These are phyloP conservation scores for Lerema accius DNA, from an alignment of 1,140 invertebrate genomes.

Conservation along the genomic window DNA sequence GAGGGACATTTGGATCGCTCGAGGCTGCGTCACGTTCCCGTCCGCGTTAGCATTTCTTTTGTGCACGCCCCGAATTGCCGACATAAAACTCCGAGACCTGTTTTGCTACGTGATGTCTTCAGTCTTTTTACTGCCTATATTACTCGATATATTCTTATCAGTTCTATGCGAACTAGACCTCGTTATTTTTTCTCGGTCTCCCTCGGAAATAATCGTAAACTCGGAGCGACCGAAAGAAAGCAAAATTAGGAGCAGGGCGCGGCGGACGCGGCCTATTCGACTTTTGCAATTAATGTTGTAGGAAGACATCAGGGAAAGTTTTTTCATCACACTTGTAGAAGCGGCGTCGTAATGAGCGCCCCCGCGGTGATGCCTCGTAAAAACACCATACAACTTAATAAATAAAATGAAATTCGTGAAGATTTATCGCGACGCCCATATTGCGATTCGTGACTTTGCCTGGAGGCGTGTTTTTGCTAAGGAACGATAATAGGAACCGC, in stretches of 20 bases:
- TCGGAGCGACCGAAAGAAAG: constrained; percentile 48
- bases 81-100: constrained; percentile 75
- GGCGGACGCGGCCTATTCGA: constrained; percentile 48
- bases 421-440: constrained; percentile 74
- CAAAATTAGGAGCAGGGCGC: constrained; percentile 59
- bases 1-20: constrained; percentile 44
- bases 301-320: constrained; percentile 76
- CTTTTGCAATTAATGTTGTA: constrained; percentile 78
- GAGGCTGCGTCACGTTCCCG: constrained; percentile 55
- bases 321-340: constrained; percentile 68
- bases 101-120: constrained; percentile 74
- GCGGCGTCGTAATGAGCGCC: constrained; percentile 66
- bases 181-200: constrained; percentile 50
- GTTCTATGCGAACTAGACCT: constrained; percentile 53
- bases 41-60: constrained; percentile 75
- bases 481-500: constrained; percentile 46
- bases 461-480: constrained; percentile 51
- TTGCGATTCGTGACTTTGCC: constrained; percentile 65
- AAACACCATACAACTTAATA: constrained; percentile 80
- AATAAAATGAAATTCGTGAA: constrained; percentile 77
- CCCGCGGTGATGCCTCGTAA: constrained; percentile 72
- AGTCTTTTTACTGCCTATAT: constrained; percentile 67
- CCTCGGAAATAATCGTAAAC: constrained; percentile 68
- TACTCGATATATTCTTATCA: constrained; percentile 70
- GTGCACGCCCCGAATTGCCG: constrained; percentile 74